Percentiles rank a stretch among this genome's conserved stretches.
Evolutionary conservation across 1,140 invertebrate genomes (phyloP).

Genomic region (Lutraria rhynchaena): DNA sequence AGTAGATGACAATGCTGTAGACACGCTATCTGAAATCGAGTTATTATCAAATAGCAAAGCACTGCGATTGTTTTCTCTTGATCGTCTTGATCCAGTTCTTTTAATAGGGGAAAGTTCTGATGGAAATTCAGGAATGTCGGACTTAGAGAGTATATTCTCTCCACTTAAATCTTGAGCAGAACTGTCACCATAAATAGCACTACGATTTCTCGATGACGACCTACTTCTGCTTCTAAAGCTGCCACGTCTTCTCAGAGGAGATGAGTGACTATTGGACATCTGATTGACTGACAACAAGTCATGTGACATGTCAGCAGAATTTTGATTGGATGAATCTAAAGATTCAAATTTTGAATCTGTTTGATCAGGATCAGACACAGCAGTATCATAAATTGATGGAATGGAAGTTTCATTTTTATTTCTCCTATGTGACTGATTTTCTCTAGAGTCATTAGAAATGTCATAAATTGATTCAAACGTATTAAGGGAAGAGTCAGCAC

Average conservation of each 20-base stretch:
- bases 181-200: constrained; percentile 21
- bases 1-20: neutral
- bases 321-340: too few species aligned
- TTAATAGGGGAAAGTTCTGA: constrained; percentile 49
- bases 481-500: neutral
- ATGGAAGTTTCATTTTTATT: neutral
- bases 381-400: constrained; percentile 23
- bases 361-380: neutral
- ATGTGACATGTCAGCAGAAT: neutral
- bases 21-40: neutral
- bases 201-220: constrained; percentile 15
- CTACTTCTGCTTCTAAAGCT: neutral
- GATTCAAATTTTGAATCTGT: neutral
- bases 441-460: neutral
- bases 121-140: constrained; percentile 27
- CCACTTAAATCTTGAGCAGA: neutral
- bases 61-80: constrained; percentile 5
- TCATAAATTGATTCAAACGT: constrained; percentile 1
- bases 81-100: constrained; percentile 1
- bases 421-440: neutral
- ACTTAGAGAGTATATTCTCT: neutral
- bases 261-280: neutral
- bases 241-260: constrained; percentile 8
- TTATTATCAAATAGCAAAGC: neutral
- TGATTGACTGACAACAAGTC: constrained; percentile 20